Evolutionary conservation across 2,888 invertebrate genomes (phyloP).

Genomic region (Rhopalosiphum nymphaeae): DNA sequence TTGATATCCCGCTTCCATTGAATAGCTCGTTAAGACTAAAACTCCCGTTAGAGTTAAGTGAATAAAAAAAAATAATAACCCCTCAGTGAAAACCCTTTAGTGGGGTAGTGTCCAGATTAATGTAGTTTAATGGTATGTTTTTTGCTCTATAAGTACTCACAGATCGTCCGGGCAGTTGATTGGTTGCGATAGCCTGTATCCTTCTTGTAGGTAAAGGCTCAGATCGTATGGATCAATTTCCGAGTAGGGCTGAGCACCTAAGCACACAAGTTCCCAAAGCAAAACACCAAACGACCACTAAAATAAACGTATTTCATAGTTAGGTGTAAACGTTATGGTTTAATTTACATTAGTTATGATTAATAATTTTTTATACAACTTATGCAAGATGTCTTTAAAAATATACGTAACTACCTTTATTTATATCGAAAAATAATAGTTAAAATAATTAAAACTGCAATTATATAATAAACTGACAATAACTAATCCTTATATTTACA

Average conservation of each 20-base stretch:
- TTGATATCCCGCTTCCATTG: neutral
- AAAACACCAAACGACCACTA: slow-evolving; percentile 96
- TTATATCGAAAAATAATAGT: neutral
- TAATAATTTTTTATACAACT: neutral
- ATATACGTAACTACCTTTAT: neutral
- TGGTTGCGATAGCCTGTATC: slow-evolving; percentile 91
- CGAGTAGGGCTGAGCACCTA: slow-evolving; percentile 89
- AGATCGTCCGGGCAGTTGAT: slow-evolving; percentile 95
- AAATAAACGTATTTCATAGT: neutral
- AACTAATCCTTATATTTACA: neutral
- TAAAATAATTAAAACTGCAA: neutral
- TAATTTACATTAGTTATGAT: neutral
- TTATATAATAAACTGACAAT: neutral
- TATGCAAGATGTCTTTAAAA: neutral
- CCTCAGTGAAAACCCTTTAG: neutral
- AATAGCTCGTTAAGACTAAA: slow-evolving; percentile 36
- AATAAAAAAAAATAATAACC: slow-evolving; percentile 24
- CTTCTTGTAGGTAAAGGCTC: slow-evolving; percentile 86
- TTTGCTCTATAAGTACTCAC: slow-evolving; percentile 75
- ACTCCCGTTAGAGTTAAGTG: slow-evolving; percentile 9
- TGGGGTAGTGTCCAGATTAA: neutral
- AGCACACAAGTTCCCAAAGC: slow-evolving; percentile 92
- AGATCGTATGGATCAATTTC: slow-evolving; percentile 95
- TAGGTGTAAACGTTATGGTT: neutral
- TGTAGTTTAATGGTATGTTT: slow-evolving; percentile 34